Evolutionary conservation across 2,113 vertebrate genomes (phyloP).

Genomic region (Aphyosemion australe): DNA sequence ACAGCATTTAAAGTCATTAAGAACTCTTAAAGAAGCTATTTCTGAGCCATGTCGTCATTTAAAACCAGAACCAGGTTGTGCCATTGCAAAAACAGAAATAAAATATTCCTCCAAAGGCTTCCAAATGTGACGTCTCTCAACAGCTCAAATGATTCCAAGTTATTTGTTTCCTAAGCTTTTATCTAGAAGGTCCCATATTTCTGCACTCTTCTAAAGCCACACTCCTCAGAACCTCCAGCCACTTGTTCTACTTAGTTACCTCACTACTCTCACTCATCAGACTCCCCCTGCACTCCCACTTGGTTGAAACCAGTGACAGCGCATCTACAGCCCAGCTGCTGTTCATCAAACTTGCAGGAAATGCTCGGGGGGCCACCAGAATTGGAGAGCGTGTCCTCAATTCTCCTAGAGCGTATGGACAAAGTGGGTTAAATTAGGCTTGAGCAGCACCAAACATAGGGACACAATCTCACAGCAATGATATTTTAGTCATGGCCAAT

Average conservation of each 20-base stretch:
- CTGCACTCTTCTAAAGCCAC: slow-evolving; percentile 17
- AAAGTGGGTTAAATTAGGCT: slow-evolving; percentile 76
- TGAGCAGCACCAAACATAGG: slow-evolving; percentile 63
- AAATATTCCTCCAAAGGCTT: no score
- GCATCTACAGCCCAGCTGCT: slow-evolving; percentile 43
- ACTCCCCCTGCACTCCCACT: slow-evolving; percentile 41
- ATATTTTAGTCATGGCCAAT: slow-evolving; percentile 80
- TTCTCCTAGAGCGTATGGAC: slow-evolving; percentile 68
- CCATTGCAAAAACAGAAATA: no score
- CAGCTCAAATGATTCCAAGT: no score
- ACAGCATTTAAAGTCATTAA: no score
- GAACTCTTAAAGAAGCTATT: no score
- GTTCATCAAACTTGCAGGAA: slow-evolving; percentile 48
- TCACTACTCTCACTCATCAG: slow-evolving; percentile 53
- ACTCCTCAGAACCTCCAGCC: slow-evolving; percentile 26
- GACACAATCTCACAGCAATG: slow-evolving; percentile 66
- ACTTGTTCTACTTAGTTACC: slow-evolving; percentile 30
- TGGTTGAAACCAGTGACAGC: slow-evolving; percentile 54
- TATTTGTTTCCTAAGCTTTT: no score
- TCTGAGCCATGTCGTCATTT: no score
- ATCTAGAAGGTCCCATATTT: slow-evolving; percentile 6
- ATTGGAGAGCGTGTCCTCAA: slow-evolving; percentile 74
- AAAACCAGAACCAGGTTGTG: no score
- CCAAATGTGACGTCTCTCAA: no score
- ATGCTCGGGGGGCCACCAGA: slow-evolving; percentile 47